A percentile compares a stretch with the other conserved stretches of the same genome.
phyloP scores from a whole-genome alignment of 2,888 invertebrate species.

The Drosophila pegasa region DNA sequence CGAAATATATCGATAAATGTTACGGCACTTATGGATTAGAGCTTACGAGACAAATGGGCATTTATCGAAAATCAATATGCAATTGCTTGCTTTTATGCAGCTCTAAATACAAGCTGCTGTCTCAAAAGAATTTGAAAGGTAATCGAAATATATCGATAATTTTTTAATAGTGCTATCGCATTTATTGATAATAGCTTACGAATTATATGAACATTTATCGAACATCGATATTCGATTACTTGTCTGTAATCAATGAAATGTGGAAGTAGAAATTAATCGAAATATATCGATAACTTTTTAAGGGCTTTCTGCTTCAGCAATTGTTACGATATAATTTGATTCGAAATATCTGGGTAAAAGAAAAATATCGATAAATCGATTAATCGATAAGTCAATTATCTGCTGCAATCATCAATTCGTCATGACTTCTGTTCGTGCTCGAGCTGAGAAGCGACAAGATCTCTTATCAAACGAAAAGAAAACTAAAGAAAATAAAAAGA shows the following conservation, averaged over 20 bases:
- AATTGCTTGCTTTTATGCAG: background rate
- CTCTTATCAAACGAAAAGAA: too few species aligned
- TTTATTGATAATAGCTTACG: too few species aligned
- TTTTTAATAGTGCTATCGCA: background rate
- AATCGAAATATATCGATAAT: too few species aligned
- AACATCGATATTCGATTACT: background rate
- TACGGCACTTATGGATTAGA: too few species aligned
- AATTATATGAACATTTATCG: background rate
- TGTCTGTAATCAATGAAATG: background rate
- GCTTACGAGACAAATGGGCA: background rate
- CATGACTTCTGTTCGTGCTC: background rate
- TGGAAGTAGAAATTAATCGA: background rate
- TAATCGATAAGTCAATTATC: background rate
- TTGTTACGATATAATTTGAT: too few species aligned
- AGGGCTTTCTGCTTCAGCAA: too few species aligned
- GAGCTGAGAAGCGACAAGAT: conserved; percentile 1
- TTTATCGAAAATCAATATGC: background rate
- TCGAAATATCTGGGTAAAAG: too few species aligned
- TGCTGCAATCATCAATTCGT: too few species aligned
- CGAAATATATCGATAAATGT: too few species aligned
- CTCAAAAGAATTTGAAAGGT: background rate
- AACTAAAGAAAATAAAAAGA: background rate
- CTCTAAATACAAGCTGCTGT: too few species aligned
- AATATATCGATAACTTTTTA: background rate
- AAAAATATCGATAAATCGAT: background rate